phyloP scores from a whole-genome alignment of 2,113 vertebrate genomes.

The Anolis sagrei region DNA sequence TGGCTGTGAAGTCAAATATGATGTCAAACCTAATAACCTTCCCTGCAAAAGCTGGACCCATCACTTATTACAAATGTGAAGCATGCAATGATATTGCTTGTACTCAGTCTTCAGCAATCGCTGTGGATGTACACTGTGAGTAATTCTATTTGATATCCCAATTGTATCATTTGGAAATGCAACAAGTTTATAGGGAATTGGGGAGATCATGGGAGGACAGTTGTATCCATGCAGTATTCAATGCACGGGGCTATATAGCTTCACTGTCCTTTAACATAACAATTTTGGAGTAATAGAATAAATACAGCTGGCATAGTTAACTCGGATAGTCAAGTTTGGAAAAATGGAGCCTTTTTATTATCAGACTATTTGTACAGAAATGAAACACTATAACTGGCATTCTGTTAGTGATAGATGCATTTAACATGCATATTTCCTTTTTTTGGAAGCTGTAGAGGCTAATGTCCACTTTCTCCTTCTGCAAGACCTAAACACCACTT shows the following conservation, averaged over 20 bases:
- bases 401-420: too few species aligned
- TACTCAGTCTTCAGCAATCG: background rate
- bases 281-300: background rate
- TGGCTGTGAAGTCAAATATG: fast-evolving
- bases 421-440: too few species aligned
- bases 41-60: fast-evolving
- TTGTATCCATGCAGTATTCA: background rate
- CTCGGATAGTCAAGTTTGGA: too few species aligned
- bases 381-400: background rate
- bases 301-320: background rate
- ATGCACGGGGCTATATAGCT: background rate
- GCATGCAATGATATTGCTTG: background rate
- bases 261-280: background rate
- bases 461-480: too few species aligned
- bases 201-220: background rate
- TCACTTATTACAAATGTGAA: background rate
- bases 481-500: too few species aligned
- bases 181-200: background rate
- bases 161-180: too few species aligned
- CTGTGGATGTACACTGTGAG: constrained; percentile 9
- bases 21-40: background rate
- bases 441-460: too few species aligned
- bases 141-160: background rate
- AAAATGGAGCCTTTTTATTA: background rate
- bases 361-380: background rate